Conservation (phyloP, 2,888 invertebrate species). For the Tiliacea aurago region DNA sequence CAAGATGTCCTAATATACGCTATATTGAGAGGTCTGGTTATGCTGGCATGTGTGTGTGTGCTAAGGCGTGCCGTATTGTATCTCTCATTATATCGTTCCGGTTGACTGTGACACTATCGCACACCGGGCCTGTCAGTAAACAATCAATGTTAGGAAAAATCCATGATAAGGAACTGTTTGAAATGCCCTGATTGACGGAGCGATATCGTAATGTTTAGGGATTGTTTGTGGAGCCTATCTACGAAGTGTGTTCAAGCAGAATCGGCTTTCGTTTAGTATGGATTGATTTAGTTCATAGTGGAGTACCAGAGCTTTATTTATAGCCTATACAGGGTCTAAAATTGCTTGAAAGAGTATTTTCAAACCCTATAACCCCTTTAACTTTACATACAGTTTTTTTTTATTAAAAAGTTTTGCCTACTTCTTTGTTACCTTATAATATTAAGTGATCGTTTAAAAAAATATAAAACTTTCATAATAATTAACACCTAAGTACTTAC, state of each 20-base stretch:
- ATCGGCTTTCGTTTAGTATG: conserved; percentile 35
- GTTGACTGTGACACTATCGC: conserved; percentile 74
- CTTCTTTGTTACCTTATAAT: too few species aligned
- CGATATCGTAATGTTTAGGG: conserved; percentile 56
- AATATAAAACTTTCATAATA: too few species aligned
- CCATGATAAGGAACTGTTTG: conserved; percentile 65
- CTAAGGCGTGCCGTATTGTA: conserved; percentile 76
- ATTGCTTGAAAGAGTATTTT: not conserved
- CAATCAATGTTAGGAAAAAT: conserved; percentile 70
- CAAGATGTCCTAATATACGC: not conserved
- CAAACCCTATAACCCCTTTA: too few species aligned
- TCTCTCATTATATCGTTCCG: conserved; percentile 81
- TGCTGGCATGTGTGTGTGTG: conserved; percentile 61
- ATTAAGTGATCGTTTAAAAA: too few species aligned
- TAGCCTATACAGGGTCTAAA: not conserved
- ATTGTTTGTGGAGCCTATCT: conserved; percentile 55
- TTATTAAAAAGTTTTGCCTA: too few species aligned
- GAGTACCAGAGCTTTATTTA: conserved; percentile 1
- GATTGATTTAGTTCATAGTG: conserved; percentile 26
- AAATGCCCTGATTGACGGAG: conserved; percentile 61
- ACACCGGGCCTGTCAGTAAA: conserved; percentile 73
- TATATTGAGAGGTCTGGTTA: conserved; percentile 59
- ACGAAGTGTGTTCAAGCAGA: conserved; percentile 45
- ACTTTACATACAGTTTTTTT: too few species aligned
- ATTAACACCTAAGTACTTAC: too few species aligned